phyloP scores from a whole-genome alignment of 2,113 vertebrate species.

The Prolemur simus region DNA sequence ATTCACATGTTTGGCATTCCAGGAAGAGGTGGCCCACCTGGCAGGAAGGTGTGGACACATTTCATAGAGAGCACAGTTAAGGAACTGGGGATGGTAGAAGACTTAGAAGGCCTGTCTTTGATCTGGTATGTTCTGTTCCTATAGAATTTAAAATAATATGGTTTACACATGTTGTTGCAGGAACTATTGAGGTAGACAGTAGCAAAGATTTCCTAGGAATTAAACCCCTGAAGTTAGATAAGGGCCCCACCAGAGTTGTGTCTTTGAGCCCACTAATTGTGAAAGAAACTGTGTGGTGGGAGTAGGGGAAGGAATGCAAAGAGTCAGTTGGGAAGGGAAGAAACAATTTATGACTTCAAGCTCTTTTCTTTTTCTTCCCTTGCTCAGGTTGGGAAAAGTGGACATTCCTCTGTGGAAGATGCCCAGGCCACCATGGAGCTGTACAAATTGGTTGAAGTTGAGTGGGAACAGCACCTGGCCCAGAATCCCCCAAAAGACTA shows the following conservation, averaged over 20 bases:
- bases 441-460: slow-evolving; percentile 90
- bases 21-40: background rate
- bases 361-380: background rate
- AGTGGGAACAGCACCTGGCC: slow-evolving; percentile 89
- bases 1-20: background rate
- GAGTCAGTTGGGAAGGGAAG: background rate
- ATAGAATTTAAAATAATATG: background rate
- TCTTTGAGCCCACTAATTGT: background rate
- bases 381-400: slow-evolving; percentile 85
- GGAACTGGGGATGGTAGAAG: background rate
- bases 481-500: slow-evolving; percentile 63
- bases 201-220: background rate
- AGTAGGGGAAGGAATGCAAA: too few relatives aligned
- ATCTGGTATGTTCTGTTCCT: background rate
- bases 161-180: background rate
- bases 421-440: slow-evolving; percentile 95
- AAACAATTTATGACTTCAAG: background rate
- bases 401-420: slow-evolving; percentile 96
- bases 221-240: background rate
- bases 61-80: background rate
- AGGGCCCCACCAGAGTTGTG: background rate
- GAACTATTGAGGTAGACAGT: background rate
- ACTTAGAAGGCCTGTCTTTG: background rate
- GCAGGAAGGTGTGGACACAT: background rate
- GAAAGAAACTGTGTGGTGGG: background rate